phyloP scores from a whole-genome alignment of 2,797 vertebrate genomes.

The Vespertilio murinus region DNA sequence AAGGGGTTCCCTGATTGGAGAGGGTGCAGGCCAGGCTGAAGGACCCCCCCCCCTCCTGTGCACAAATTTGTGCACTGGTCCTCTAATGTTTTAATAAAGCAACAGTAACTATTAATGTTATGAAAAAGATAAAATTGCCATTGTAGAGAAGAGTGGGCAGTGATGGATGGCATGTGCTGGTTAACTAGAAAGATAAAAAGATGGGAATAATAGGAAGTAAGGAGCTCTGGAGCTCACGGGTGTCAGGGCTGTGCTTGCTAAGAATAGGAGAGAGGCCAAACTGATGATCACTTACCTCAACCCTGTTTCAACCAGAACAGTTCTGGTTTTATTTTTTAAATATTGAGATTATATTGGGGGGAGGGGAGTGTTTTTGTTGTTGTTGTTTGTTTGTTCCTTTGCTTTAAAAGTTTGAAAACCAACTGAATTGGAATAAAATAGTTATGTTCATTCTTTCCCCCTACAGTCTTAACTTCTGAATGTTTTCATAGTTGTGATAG shows the following conservation, averaged over 20 bases:
- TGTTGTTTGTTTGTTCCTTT: not conserved
- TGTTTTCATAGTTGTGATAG: not conserved
- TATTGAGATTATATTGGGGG: not conserved
- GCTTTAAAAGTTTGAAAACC: slow-evolving; percentile 2
- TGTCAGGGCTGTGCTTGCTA: not conserved
- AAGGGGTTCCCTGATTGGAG: too few relatives aligned
- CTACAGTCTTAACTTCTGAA: not conserved
- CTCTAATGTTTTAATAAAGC: not conserved
- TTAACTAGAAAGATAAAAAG: not conserved
- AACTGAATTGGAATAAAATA: not conserved
- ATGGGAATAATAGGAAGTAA: not conserved
- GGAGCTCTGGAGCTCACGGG: not conserved
- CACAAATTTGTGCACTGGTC: too few relatives aligned
- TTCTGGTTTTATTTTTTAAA: slow-evolving; percentile 8
- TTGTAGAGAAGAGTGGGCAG: not conserved
- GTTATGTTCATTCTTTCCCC: not conserved
- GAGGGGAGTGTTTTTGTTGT: not conserved
- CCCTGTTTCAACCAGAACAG: not conserved
- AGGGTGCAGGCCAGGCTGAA: too few relatives aligned
- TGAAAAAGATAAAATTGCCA: not conserved
- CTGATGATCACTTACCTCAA: not conserved
- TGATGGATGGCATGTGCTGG: not conserved
- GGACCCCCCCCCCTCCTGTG: too few relatives aligned
- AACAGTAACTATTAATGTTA: not conserved
- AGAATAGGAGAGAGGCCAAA: not conserved